These are phyloP conservation scores for Pammene fasciana DNA, from an alignment of 2,888 invertebrate species.

Conservation along the genomic window DNA sequence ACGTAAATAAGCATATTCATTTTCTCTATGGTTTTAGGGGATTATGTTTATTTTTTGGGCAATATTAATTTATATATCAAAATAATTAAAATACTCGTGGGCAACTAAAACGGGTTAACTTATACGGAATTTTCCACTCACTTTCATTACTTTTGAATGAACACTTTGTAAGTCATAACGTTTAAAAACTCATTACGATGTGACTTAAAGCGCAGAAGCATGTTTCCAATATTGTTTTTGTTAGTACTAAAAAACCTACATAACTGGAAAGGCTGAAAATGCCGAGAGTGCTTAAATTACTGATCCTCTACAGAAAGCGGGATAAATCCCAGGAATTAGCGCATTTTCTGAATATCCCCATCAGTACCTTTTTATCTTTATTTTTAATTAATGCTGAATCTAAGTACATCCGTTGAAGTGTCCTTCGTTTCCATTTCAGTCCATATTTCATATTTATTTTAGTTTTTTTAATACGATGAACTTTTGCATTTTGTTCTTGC, in stretches of 20 bases:
- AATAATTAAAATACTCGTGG: no score
- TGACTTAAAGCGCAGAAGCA: no score
- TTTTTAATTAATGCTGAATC: slow-evolving; percentile 27
- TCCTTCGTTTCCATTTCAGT: slow-evolving; percentile 19
- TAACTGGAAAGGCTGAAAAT: slow-evolving; percentile 8
- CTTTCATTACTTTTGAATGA: no score
- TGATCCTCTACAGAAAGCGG: slow-evolving; percentile 22
- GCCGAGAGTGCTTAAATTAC: slow-evolving; percentile 25
- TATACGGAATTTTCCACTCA: no score
- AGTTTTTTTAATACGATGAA: background rate
- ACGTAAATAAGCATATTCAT: no score
- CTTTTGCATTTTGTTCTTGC: background rate
- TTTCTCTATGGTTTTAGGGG: no score
- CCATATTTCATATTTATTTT: background rate
- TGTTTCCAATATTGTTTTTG: slow-evolving; percentile 16
- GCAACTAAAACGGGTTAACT: no score
- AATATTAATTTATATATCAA: no score
- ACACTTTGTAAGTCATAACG: background rate
- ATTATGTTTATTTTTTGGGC: no score
- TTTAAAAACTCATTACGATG: slow-evolving; percentile 27
- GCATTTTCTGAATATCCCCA: slow-evolving; percentile 11
- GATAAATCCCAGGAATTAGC: slow-evolving; percentile 21
- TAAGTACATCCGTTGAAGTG: slow-evolving; percentile 12
- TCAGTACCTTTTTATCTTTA: slow-evolving; percentile 25
- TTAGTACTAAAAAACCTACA: slow-evolving; percentile 2